These are phyloP conservation scores for Troglohyphantes excavatus DNA, from an alignment of 2,888 invertebrate species.

Conservation along the genomic window DNA sequence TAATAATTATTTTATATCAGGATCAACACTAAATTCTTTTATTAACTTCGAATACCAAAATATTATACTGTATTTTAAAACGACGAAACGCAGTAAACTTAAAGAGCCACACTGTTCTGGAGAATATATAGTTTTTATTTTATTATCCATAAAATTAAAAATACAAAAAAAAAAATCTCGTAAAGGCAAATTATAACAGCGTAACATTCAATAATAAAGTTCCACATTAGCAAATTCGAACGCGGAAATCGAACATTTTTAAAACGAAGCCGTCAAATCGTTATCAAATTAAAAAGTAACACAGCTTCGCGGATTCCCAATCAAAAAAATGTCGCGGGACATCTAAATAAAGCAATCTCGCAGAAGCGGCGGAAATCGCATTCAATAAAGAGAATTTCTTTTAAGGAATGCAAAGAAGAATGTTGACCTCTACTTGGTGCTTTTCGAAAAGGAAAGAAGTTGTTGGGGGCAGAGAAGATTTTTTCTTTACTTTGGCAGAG, in stretches of 20 bases:
- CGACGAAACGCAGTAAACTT: too few relatives aligned
- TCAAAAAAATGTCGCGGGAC: conserved; percentile 3
- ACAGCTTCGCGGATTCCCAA: not conserved
- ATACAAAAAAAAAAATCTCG: too few relatives aligned
- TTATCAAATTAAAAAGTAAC: conserved; percentile 9
- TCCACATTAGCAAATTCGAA: not conserved
- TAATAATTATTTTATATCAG: too few relatives aligned
- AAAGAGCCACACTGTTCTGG: too few relatives aligned
- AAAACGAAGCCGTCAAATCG: not conserved
- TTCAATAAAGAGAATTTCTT: conserved; percentile 62
- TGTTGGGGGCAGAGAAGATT: conserved; percentile 70
- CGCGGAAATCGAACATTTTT: not conserved
- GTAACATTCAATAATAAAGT: too few relatives aligned
- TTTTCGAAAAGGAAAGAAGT: conserved; percentile 20
- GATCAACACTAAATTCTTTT: too few relatives aligned
- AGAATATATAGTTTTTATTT: too few relatives aligned
- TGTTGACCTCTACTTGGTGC: conserved; percentile 76
- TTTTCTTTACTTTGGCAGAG: conserved; percentile 30
- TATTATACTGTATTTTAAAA: too few relatives aligned
- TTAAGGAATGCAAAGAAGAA: conserved; percentile 72
- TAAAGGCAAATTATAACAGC: too few relatives aligned
- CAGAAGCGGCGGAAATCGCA: conserved; percentile 52
- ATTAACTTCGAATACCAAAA: too few relatives aligned
- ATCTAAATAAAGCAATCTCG: conserved; percentile 45
- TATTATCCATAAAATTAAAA: too few relatives aligned